These are phyloP conservation scores for Tachysurus vachellii DNA, from an alignment of 2,113 vertebrate genomes.

Conservation along the genomic window DNA sequence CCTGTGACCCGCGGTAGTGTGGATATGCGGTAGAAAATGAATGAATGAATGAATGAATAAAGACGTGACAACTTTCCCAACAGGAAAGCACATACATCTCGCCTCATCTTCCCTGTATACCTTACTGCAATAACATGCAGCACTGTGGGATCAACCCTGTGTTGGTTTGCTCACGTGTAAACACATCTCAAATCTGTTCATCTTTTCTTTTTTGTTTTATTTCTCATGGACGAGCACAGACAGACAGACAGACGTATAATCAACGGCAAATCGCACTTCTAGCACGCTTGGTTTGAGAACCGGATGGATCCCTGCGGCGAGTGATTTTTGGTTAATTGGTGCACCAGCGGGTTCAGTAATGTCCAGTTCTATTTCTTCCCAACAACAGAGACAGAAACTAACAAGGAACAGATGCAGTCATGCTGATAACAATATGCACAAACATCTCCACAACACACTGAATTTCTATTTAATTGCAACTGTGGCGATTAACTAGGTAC, in stretches of 20 bases:
- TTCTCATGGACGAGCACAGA: slow-evolving; percentile 37
- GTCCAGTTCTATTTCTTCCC: slow-evolving; percentile 40
- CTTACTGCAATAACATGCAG: background rate
- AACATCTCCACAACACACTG: background rate
- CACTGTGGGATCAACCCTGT: background rate
- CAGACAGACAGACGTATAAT: slow-evolving; percentile 49
- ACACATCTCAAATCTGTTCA: slow-evolving; percentile 12
- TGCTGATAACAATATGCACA: slow-evolving; percentile 5
- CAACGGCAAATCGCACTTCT: slow-evolving; percentile 32
- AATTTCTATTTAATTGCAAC: background rate
- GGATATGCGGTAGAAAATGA: no score
- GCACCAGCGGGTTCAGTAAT: slow-evolving; percentile 11
- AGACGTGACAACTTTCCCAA: background rate
- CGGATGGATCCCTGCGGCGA: slow-evolving; percentile 34
- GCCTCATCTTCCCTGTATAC: background rate
- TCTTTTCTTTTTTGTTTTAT: background rate
- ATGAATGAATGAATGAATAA: no score
- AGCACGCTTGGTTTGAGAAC: slow-evolving; percentile 27
- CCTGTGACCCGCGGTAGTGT: no score
- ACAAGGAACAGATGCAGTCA: slow-evolving; percentile 11
- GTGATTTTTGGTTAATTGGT: slow-evolving; percentile 51
- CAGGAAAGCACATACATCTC: background rate
- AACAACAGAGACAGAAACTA: background rate
- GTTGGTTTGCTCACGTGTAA: slow-evolving; percentile 44
- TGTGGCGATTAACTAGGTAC: background rate